Base-by-base conservation (phyloP, 2,888 invertebrate genomes). In the Tholera decimalis region DNA sequence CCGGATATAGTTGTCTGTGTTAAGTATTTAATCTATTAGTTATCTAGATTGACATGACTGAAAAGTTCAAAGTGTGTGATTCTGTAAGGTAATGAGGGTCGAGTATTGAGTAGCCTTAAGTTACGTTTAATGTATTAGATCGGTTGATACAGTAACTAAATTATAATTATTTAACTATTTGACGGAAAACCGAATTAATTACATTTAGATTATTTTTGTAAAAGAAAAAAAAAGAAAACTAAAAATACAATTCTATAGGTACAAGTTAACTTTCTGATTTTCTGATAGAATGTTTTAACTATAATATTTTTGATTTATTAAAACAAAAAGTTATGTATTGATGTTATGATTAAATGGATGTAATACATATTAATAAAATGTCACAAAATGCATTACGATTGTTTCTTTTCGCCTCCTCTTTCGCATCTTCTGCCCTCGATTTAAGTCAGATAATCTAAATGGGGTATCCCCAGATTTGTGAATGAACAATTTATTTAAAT, bases 11-110 rank as follows among this genome's bases (percentile, higher is more conserved):
- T 64, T 58, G 55, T 68, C 62, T 59, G 22, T 70, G 71, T 77
- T 72, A 74, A 67, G 67, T 74, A 67, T 82, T 82, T 74, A 76
- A 77, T 76, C 63, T 67, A 63, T 73, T 82, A 78, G 79, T 77
- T 80, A 69, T 66, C 73, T 84, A 82, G 82, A 78, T 74, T 62
- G 83, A 85, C 82, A 80, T 83, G 87, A 88, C 89, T 89, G 90
- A 89, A 86, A 80, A 89, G 91, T 91, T 89, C 91, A 91, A 92
- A 90, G 83, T 79, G 87, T 89, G 89, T 89, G 89, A 89, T 87
- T 79, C 78, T 64, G 49, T 83, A 74, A 76, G 18, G 59, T 75
- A 82, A 80, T 78, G 73, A 69, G 69, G 68, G 73, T 76, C 72
- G 77, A 77, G 86, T 81, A 86, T 84, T 84, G 85, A 85, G 65